Evolutionary conservation across 2,113 vertebrate genomes (phyloP), one percentile per base, ranked within the genome.

Genomic region (Coreoperca whiteheadi): DNA sequence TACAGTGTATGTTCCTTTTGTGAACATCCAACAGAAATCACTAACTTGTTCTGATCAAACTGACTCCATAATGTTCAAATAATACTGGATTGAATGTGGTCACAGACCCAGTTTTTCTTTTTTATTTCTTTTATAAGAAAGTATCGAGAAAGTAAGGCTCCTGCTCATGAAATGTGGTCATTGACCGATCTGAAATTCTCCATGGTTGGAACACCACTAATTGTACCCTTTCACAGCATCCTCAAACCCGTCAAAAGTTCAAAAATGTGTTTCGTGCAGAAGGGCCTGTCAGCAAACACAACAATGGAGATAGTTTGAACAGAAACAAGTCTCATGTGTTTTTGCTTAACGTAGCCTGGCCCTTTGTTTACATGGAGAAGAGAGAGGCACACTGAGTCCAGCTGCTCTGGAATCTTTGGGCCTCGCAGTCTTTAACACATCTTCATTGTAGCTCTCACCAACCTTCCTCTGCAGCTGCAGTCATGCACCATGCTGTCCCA

Each of bases 351-450:
- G 48, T 53, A 74, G 85, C 84, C 63, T 34, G 43, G 87, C 25
- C 71, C 72, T 37, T 89, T 93, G 90, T 93, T 93, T 90, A 90
- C 77, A 74, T 4, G 30, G 71, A 83, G 77, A 75, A 23, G 39
- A 83, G 81, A 89, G 88, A 81, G 41, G 34, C 87, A 89, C 91
- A 90, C 87, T 87, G 88, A 90, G 90, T 80, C 85, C 91, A 93
- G 92, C 91, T 94, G 93, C 82, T 93, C 79, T 34, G 83, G 77
- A 84, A 83, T 65, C 82, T 89, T 87, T 87, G 77, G 79, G 82
- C 79, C 74, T 82, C 21, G 21, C 48, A 39, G 60, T 79, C 78
- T 64, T 76, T 63, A 77, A 91, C 89, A 84, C 87, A 68, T 86
- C 82, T 83, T 77, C 74, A 81, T 23, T 79, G 71, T 32, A 68